Percentiles rank a stretch among this genome's conserved stretches.
These are phyloP conservation scores for Lasius fuliginosus DNA, from an alignment of 2,888 invertebrate genomes.

Conservation along the genomic window DNA sequence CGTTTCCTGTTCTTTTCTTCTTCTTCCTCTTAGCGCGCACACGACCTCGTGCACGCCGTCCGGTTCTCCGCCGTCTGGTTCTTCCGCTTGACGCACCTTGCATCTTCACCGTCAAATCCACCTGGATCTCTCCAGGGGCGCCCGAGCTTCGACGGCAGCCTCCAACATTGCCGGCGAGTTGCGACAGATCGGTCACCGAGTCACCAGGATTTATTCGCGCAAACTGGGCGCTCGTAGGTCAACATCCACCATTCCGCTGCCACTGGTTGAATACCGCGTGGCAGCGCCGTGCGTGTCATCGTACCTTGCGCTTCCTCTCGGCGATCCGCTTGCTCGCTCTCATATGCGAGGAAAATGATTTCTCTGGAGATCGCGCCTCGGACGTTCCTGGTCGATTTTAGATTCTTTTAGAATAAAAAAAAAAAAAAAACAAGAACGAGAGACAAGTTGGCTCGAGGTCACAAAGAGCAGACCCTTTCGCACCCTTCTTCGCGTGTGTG, in stretches of 20 bases:
- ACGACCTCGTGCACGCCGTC: constrained; percentile 22
- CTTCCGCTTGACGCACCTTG: constrained; percentile 37
- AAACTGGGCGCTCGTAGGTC: constrained; percentile 59
- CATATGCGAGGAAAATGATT: constrained; percentile 56
- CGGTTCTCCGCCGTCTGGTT: constrained; percentile 12
- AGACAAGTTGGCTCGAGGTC: not conserved
- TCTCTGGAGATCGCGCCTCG: constrained; percentile 59
- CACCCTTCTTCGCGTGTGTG: constrained; percentile 6
- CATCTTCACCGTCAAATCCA: constrained; percentile 41
- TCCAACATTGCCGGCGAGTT: constrained; percentile 16
- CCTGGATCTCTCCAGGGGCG: constrained; percentile 48
- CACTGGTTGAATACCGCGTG: constrained; percentile 74
- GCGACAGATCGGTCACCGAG: constrained; percentile 59
- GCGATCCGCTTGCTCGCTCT: constrained; percentile 4
- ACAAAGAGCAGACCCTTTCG: constrained; percentile 4
- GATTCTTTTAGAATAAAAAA: not conserved
- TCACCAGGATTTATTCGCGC: constrained; percentile 40
- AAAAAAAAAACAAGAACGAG: not conserved
- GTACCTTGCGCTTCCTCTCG: constrained; percentile 55
- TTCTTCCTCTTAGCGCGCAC: not conserved
- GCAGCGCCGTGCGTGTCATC: constrained; percentile 61
- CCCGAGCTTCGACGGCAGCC: constrained; percentile 25
- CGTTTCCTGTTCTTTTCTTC: constrained; percentile 5
- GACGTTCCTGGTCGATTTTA: not conserved
- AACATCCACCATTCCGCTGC: constrained; percentile 66